Percentiles rank a stretch among this genome's conserved stretches.
Evolutionary conservation across 2,888 invertebrate species (phyloP).

Genomic region (Acleris literana): DNA sequence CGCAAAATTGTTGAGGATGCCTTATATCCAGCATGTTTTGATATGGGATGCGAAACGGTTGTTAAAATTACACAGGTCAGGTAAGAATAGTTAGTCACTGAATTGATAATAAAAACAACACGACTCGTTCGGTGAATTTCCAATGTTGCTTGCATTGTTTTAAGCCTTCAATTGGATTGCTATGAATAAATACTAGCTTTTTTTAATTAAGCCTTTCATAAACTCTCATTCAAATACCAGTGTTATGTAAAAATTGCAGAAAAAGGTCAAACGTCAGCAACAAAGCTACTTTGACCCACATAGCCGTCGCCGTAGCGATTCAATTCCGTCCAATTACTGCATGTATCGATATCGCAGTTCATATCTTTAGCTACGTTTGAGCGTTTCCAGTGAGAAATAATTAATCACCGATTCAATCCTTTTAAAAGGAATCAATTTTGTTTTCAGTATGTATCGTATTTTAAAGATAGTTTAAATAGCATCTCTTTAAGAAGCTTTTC

Average conservation of each 20-base stretch:
- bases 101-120: too few relatives aligned
- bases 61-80: too few relatives aligned
- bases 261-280: conserved; percentile 60
- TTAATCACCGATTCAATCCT: conserved; percentile 45
- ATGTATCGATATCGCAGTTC: conserved; percentile 46
- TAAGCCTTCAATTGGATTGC: not conserved
- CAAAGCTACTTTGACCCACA: conserved; percentile 67
- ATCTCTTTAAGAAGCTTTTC: too few relatives aligned
- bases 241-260: conserved; percentile 25
- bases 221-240: not conserved
- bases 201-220: too few relatives aligned
- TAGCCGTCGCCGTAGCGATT: conserved; percentile 69
- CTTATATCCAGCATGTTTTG: not conserved
- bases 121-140: too few relatives aligned
- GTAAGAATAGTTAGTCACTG: too few relatives aligned
- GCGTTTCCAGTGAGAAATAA: conserved; percentile 44
- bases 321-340: conserved; percentile 74
- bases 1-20: not conserved
- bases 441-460: too few relatives aligned
- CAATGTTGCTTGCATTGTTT: not conserved
- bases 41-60: too few relatives aligned
- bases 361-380: conserved; percentile 19
- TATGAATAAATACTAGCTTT: too few relatives aligned
- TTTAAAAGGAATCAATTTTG: conserved; percentile 43
- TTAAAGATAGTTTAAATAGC: too few relatives aligned